Conservation (phyloP, 1,140 invertebrate species). For the Drosophila mayri region DNA sequence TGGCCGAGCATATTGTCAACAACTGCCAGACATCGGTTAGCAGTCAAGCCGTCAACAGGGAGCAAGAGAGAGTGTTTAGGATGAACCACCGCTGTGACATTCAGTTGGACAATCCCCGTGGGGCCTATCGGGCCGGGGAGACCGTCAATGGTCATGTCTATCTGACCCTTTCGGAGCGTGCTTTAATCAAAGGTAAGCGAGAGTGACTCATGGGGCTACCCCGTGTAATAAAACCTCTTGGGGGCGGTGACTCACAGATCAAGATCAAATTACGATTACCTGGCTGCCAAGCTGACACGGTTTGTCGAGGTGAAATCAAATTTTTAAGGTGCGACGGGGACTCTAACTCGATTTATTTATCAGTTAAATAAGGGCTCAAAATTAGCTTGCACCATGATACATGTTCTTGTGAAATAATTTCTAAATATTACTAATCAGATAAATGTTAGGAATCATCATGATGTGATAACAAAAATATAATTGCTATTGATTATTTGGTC, state of each 20-base stretch:
- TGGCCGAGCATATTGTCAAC: conserved; percentile 50
- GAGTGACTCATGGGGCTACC: conserved; percentile 45
- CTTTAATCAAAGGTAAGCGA: conserved; percentile 69
- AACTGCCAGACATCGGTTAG: conserved; percentile 41
- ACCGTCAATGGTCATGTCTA: conserved; percentile 63
- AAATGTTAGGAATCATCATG: background rate
- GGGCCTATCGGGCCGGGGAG: conserved; percentile 65
- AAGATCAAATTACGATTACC: conserved; percentile 3
- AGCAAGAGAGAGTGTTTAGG: background rate
- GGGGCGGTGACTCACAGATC: conserved; percentile 35
- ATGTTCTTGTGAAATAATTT: background rate
- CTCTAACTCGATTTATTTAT: conserved; percentile 9
- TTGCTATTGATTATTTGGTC: background rate
- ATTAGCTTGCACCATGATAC: background rate
- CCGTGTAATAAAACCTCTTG: conserved; percentile 12
- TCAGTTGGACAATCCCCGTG: conserved; percentile 61
- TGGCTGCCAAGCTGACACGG: conserved; percentile 5
- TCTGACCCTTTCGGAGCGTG: conserved; percentile 60
- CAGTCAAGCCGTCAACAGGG: conserved; percentile 44
- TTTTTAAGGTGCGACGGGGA: background rate
- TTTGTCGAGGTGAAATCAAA: conserved; percentile 14
- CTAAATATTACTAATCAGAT: background rate
- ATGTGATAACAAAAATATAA: background rate
- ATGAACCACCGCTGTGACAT: conserved; percentile 66
- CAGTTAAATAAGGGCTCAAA: background rate